These are phyloP conservation scores for Acrocephalus arundinaceus DNA, from an alignment of 2,113 vertebrate species.

Conservation along the genomic window DNA sequence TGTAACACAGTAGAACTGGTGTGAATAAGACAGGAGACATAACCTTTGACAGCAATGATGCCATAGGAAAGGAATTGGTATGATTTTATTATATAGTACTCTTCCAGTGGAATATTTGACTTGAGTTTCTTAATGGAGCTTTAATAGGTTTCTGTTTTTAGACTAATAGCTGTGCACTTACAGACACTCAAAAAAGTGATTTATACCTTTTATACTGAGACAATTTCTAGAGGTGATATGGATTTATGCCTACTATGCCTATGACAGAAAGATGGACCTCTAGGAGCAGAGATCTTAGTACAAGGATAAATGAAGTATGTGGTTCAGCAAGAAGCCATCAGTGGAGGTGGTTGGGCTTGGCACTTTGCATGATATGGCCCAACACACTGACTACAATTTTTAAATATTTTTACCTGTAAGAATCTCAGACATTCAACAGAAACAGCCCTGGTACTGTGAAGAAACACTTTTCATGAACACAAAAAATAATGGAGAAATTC, in stretches of 20 bases:
- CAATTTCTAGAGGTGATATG: neutral
- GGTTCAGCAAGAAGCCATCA: neutral
- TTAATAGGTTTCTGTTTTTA: conserved; percentile 17
- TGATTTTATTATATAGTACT: neutral
- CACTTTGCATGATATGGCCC: neutral
- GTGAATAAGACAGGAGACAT: neutral
- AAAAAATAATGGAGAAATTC: neutral
- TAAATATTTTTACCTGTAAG: neutral
- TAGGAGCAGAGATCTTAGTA: neutral
- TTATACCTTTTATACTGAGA: neutral
- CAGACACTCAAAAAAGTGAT: neutral
- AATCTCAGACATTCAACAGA: neutral
- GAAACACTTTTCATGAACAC: neutral
- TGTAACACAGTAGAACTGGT: neutral
- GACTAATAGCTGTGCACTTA: neutral
- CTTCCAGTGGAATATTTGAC: neutral
- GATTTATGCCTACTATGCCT: neutral
- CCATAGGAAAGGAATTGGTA: neutral
- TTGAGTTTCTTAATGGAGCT: conserved; percentile 1
- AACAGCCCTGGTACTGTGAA: neutral
- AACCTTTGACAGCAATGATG: neutral
- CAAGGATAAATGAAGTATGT: neutral
- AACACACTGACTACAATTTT: neutral
- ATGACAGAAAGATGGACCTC: neutral
- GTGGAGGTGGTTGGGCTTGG: neutral